A percentile compares a stretch with the other conserved stretches of the same genome.
phyloP scores from a whole-genome alignment of 2,113 vertebrate species.

The Mugil cephalus region DNA sequence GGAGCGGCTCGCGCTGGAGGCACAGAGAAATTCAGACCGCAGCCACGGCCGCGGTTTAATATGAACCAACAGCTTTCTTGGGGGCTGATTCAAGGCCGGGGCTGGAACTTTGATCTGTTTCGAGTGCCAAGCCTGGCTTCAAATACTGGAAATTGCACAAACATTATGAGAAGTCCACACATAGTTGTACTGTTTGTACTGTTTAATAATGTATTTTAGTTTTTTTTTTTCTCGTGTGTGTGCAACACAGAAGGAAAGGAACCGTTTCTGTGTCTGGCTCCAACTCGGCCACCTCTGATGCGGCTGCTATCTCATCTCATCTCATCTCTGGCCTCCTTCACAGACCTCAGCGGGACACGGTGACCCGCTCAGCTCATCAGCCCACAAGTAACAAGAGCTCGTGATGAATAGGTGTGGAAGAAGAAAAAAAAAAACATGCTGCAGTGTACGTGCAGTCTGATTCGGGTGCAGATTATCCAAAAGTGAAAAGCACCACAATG shows the following conservation, averaged over 20 bases:
- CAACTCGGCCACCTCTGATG: background rate
- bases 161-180: background rate
- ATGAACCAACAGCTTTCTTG: constrained; percentile 31
- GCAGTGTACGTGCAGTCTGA: background rate
- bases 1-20: constrained; percentile 42
- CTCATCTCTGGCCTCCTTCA: background rate
- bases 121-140: constrained; percentile 17
- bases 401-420: constrained; percentile 7
- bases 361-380: constrained; percentile 23
- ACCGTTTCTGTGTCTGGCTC: background rate
- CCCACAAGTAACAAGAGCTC: constrained; percentile 35
- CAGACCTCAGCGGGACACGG: background rate
- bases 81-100: constrained; percentile 28
- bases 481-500: constrained; percentile 12
- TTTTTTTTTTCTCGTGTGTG: background rate
- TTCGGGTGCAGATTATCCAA: background rate
- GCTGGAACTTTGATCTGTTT: constrained; percentile 22
- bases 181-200: background rate
- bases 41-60: constrained; percentile 32
- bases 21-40: constrained; percentile 15
- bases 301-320: background rate
- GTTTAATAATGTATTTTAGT: background rate
- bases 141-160: constrained; percentile 6
- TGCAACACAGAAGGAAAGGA: background rate
- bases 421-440: background rate